These are phyloP conservation scores for Ctenoplectra terminalis DNA, from an alignment of 1,140 invertebrate genomes.

Conservation along the genomic window DNA sequence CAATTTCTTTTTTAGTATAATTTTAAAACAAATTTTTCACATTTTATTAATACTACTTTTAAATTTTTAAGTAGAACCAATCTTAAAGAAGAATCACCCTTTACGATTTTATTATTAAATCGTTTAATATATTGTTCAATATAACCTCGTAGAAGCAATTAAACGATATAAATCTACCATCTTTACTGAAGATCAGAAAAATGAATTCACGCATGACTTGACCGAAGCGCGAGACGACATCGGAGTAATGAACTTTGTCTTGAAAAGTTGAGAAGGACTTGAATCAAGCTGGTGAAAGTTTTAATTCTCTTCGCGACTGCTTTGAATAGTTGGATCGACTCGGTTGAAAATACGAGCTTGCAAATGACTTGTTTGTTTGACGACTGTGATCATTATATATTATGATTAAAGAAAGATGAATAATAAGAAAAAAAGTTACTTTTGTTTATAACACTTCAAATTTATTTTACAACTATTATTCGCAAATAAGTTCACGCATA, in stretches of 20 bases:
- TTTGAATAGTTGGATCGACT: constrained; percentile 34
- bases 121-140: no score
- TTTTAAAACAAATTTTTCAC: no score
- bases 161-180: neutral
- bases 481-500: no score
- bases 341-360: neutral
- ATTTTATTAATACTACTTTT: no score
- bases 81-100: no score
- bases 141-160: neutral
- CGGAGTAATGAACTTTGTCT: constrained; percentile 19
- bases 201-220: constrained; percentile 6
- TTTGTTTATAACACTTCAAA: neutral
- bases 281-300: constrained; percentile 17
- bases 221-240: neutral
- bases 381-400: no score
- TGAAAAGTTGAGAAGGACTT: neutral
- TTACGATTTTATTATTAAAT: no score
- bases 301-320: constrained; percentile 28
- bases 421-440: neutral
- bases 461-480: neutral
- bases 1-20: no score
- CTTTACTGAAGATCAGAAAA: neutral
- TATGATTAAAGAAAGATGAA: neutral
- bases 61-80: no score
- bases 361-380: constrained; percentile 33